Base-by-base conservation (phyloP, 2,113 vertebrate species). In the Rhineura floridana region DNA sequence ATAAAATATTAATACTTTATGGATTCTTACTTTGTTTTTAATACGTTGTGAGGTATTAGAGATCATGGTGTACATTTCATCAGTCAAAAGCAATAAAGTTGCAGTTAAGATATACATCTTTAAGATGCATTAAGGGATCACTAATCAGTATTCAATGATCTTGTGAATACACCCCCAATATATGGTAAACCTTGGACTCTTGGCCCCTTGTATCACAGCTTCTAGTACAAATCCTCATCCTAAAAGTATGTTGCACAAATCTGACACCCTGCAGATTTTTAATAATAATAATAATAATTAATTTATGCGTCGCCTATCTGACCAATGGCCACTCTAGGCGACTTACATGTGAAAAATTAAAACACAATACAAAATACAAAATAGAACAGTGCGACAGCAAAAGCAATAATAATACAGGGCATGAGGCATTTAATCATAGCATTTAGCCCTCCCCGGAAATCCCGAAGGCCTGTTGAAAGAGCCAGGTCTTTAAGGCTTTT, bases 1-100 rank as follows among this genome's bases (percentile, higher is more conserved):
- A 87, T 89, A 90, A 93, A 92, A 46, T 33, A 65, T 46, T 81
- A 73, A 33, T 17, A 25, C 77, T n/a, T 63, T 1, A 3, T 30
- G 0, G 72, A 44, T 5, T 59, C 6, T 23, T 87, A 69, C 13
- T 46, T 65, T 82, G 70, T 42, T 65, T 50, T 75, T 75, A 76
- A 42, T 65, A 44, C 23, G 19, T 82, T 50, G 48, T 55, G 28
- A 85, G 36, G 62, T 30, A 79, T 23, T 50, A 78, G 17, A 77
- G 21, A 48, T 76, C 55, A 9, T 69, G 46, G 50, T 82, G 42
- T 17, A 15, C 28, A 65, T 6, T 17, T 79, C 19, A 42, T 83
- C 55, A 44, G 7, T 82, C 39, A 23, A 82, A 80, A 82, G 12
- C 21, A 44, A 28, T n/a, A 83, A 67, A 30, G 15, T 30, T 13